A percentile compares a stretch with the other conserved stretches of the same genome.
phyloP scores from a whole-genome alignment of 2,113 vertebrate genomes.

The Tenrec ecaudatus region DNA sequence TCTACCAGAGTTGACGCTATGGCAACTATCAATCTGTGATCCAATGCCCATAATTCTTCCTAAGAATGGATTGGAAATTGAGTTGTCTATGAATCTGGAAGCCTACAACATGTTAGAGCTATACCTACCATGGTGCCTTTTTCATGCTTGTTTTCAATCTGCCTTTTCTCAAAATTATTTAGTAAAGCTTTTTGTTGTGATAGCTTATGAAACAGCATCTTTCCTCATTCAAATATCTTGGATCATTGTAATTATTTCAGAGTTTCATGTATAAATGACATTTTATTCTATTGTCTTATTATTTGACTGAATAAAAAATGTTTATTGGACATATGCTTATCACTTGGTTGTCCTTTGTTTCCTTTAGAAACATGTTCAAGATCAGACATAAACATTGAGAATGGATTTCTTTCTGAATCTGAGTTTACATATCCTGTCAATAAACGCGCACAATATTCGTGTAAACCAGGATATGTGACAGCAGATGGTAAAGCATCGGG shows the following conservation, averaged over 20 bases:
- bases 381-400: too few species aligned
- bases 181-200: too few species aligned
- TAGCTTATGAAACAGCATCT: background rate
- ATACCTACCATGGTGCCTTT: background rate
- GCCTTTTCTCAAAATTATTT: too few species aligned
- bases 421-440: too few species aligned
- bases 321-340: background rate
- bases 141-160: background rate
- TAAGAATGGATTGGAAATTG: background rate
- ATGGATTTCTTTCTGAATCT: too few species aligned
- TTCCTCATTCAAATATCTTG: background rate
- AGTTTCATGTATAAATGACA: background rate
- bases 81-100: background rate
- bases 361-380: slow-evolving; percentile 74
- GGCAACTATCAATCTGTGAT: background rate
- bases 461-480: too few species aligned
- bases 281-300: background rate
- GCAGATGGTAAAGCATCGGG: too few species aligned
- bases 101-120: accelerated
- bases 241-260: background rate
- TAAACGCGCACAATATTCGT: too few species aligned
- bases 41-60: background rate
- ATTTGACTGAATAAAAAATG: background rate
- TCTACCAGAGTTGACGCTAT: background rate
- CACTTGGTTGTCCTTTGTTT: background rate